Base-by-base conservation (phyloP, 2,888 invertebrate genomes). In the Lasioglossum figueresi region DNA sequence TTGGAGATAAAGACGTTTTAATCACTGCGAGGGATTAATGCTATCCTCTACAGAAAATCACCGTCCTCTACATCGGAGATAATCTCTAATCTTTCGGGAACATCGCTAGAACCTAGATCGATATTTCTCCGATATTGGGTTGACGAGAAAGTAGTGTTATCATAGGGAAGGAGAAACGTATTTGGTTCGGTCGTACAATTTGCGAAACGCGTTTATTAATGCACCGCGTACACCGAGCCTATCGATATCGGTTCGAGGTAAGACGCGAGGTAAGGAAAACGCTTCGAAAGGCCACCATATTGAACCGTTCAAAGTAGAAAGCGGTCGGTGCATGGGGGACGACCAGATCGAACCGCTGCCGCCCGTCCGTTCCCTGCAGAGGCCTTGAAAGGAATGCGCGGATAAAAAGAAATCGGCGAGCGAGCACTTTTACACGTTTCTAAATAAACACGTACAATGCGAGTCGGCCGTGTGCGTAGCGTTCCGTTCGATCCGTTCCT, bases 341-440 rank as follows among this genome's bases (percentile, higher is more conserved):
- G 75, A 75, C 76, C 82, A 63, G 78, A 84, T 82, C 79, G 82
- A 75, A 80, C 56, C 77, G 76, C 80, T 84, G 81, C 76, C 68
- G 76, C n/a, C 56, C 63, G 86, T 88, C 85, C 89, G 88, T 85
- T 91, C 91, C 79, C 83, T 73, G 85, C 84, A 88, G 90, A 88
- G 92, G 93, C 93, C 93, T 93, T 93, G 93, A 91, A 92, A 92
- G 93, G 93, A 93, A 93, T 93, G 93, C 89, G 89, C 87, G 86
- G 84, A 82, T 88, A 90, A 90, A 92, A 93, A 91, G 91, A 93
- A 93, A 93, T 93, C 92, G 88, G 85, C 87, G 87, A 90, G 84
- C 87, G 87, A 90, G 86, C 87, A 88, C 80, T 85, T 90, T 91
- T 88, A 84, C 85, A 84, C 73, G 85, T 76, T 91, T 92, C 89